Conservation (phyloP, 2,113 vertebrate species). For the Engystomops pustulosus region DNA sequence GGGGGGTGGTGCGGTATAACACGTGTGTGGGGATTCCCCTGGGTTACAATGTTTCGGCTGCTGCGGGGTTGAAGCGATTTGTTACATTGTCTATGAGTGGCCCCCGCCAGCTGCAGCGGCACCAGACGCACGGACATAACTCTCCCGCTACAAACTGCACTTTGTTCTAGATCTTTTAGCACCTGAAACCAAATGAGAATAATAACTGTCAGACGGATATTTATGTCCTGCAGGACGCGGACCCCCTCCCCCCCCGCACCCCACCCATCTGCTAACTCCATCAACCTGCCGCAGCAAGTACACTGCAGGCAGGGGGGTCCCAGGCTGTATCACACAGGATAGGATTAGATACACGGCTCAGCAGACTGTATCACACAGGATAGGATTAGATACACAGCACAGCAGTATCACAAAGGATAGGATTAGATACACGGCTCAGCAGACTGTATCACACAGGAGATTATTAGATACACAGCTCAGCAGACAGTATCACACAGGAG, state of each 20-base stretch:
- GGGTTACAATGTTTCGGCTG: not conserved
- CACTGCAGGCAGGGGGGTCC: not conserved
- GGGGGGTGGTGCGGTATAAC: not conserved
- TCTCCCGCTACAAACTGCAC: conserved; percentile 11
- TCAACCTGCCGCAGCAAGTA: not conserved
- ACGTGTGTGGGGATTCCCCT: too few relatives aligned
- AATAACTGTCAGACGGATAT: conserved; percentile 39
- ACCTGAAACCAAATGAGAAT: conserved; percentile 52
- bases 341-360: too few relatives aligned
- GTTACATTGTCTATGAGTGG: not conserved
- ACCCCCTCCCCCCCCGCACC: not conserved
- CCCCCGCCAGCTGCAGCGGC: not conserved
- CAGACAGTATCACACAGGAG: too few relatives aligned
- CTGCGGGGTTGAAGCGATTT: conserved; percentile 46
- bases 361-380: not conserved
- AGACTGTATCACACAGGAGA: too few relatives aligned
- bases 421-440: too few relatives aligned
- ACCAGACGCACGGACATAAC: not conserved
- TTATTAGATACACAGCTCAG: too few relatives aligned
- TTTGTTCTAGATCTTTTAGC: conserved; percentile 55
- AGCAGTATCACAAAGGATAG: too few relatives aligned
- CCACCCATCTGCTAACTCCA: conserved; percentile 42
- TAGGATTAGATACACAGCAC: not conserved
- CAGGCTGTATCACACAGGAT: not conserved
- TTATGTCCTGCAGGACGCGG: conserved; percentile 13